phyloP scores from a whole-genome alignment of 2,888 invertebrate species.

The Diploptera punctata region DNA sequence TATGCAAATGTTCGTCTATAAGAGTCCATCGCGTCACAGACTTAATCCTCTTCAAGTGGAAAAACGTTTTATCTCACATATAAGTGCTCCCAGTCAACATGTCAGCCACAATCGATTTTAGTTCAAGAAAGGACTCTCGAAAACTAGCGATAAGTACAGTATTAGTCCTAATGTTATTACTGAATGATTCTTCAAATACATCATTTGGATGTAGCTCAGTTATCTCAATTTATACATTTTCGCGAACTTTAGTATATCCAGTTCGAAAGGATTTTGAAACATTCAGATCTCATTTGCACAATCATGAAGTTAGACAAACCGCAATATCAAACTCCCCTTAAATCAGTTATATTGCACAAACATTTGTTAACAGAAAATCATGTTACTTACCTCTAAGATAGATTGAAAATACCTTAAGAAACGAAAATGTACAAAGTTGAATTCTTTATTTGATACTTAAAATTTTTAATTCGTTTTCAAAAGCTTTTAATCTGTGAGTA shows the following conservation, averaged over 20 bases:
- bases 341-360: neutral
- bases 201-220: no score
- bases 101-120: neutral
- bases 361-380: neutral
- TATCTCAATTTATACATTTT: neutral
- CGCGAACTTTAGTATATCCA: neutral
- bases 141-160: neutral
- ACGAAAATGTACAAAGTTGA: neutral
- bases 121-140: neutral
- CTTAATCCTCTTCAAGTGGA: neutral
- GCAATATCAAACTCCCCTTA: neutral
- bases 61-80: neutral
- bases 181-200: neutral
- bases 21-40: neutral
- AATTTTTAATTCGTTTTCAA: neutral
- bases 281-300: neutral
- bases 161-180: neutral
- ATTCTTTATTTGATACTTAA: neutral
- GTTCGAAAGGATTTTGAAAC: neutral
- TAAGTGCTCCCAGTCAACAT: neutral
- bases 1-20: neutral
- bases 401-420: neutral
- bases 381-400: neutral
- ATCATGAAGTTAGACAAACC: neutral
- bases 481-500: neutral